These are phyloP conservation scores for Mixornis gularis DNA, from an alignment of 2,113 vertebrate genomes.

Conservation along the genomic window DNA sequence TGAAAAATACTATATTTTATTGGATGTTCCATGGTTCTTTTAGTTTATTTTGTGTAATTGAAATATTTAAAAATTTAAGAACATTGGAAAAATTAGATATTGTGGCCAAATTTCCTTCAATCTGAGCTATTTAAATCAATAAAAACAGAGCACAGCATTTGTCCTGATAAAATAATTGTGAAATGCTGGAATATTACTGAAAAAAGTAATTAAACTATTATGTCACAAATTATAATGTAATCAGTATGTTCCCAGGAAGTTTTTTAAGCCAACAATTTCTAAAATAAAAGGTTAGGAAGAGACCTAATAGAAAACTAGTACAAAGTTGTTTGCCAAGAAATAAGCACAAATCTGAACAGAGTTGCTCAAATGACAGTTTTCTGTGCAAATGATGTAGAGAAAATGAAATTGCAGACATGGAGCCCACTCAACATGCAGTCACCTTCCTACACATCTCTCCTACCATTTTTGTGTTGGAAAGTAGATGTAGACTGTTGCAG, in stretches of 20 bases:
- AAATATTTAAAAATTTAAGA: not conserved
- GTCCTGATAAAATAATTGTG: not conserved
- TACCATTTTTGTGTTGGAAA: not conserved
- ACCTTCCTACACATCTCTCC: not conserved
- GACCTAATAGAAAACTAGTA: not conserved
- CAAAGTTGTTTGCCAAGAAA: not conserved
- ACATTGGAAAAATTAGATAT: not conserved
- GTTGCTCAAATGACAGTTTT: not conserved
- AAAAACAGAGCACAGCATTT: not conserved
- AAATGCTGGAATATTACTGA: not conserved
- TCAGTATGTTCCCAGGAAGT: not conserved
- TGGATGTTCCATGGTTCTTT: not conserved
- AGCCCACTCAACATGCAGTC: not conserved
- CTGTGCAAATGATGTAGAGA: not conserved
- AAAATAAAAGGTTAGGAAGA: not conserved
- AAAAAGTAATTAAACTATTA: not conserved
- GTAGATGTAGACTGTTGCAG: not conserved
- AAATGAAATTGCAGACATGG: not conserved
- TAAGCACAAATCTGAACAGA: not conserved
- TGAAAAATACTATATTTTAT: not conserved
- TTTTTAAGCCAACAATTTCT: not conserved
- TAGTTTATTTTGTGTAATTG: not conserved
- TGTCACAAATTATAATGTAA: not conserved
- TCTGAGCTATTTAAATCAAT: not conserved
- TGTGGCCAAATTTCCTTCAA: not conserved